Evolutionary conservation across 2,888 invertebrate species (phyloP).

Genomic region (Invenusta paracnida): DNA sequence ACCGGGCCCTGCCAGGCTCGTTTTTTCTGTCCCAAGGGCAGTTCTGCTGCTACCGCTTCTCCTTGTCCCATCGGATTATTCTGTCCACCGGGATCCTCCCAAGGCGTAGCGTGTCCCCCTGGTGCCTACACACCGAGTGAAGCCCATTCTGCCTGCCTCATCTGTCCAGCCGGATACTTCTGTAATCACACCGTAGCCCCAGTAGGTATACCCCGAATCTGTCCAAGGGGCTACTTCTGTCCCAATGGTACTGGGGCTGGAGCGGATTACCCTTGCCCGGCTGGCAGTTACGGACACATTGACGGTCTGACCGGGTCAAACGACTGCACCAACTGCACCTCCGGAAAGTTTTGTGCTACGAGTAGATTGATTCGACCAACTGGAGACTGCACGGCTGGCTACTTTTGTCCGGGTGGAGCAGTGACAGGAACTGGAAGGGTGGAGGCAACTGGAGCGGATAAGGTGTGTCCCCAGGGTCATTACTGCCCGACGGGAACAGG

Average conservation of each 20-base stretch:
- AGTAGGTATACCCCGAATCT: conserved; percentile 54
- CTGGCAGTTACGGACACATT: conserved; percentile 53
- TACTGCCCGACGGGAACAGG: conserved; percentile 54
- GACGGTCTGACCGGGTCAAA: conserved; percentile 47
- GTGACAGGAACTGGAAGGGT: background rate
- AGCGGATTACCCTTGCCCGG: conserved; percentile 53
- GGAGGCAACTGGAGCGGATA: conserved; percentile 51
- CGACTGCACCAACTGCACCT: conserved; percentile 53
- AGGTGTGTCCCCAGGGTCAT: conserved; percentile 54
- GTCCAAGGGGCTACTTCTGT: conserved; percentile 56
- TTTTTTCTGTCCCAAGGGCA: conserved; percentile 55
- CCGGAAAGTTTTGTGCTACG: conserved; percentile 54
- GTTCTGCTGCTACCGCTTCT: conserved; percentile 49
- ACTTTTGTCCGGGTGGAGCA: conserved; percentile 52
- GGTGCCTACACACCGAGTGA: conserved; percentile 50
- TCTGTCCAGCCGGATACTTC: conserved; percentile 55
- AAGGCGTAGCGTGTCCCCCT: conserved; percentile 54
- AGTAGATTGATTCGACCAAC: conserved; percentile 51
- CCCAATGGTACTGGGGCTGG: conserved; percentile 52
- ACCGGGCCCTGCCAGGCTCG: conserved; percentile 52
- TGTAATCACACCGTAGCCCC: conserved; percentile 53
- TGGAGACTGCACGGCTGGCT: conserved; percentile 54
- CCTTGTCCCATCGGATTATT: conserved; percentile 56
- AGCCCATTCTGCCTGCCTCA: conserved; percentile 49
- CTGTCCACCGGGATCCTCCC: conserved; percentile 53